phyloP scores from a whole-genome alignment of 64 coral and sea anemone species.

The Montipora efflorescens region DNA sequence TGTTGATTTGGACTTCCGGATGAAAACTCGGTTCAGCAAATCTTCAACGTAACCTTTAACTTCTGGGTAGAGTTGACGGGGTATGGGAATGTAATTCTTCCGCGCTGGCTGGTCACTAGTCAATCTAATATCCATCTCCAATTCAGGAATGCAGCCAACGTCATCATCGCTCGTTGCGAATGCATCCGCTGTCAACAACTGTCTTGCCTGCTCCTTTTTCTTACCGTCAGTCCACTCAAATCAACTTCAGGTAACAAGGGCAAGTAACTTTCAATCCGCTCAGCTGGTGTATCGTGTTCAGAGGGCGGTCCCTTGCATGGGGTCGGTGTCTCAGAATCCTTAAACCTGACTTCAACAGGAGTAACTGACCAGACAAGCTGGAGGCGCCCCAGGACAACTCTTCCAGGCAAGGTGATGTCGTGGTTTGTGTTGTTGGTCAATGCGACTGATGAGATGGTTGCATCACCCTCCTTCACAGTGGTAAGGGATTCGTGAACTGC shows the following conservation, averaged over 20 bases:
- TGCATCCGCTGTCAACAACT: slow-evolving; percentile 47
- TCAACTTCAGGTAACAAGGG: not conserved
- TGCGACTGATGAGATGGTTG: not conserved
- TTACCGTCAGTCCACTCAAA: not conserved
- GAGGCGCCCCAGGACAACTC: slow-evolving; percentile 67
- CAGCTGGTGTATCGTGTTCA: not conserved
- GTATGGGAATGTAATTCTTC: slow-evolving; percentile 1
- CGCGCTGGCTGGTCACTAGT: slow-evolving; percentile 34
- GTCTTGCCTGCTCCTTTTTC: slow-evolving; percentile 32
- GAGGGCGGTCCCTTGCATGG: not conserved
- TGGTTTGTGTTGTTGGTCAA: slow-evolving; percentile 70
- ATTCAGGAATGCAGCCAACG: not conserved
- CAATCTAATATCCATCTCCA: not conserved
- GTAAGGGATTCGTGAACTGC: too few species aligned
- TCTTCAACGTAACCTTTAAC: too few species aligned
- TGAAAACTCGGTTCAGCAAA: too few species aligned
- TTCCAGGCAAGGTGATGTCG: slow-evolving; percentile 58
- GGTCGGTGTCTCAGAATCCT: slow-evolving; percentile 19
- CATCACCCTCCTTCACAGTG: too few species aligned
- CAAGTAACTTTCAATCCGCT: not conserved
- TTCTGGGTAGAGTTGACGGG: too few species aligned
- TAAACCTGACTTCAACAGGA: slow-evolving; percentile 29
- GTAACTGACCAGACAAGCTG: too few species aligned
- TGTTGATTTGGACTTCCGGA: too few species aligned
- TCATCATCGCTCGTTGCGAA: slow-evolving; percentile 26